phyloP scores from a whole-genome alignment of 2,888 invertebrate species.

The Morpho achilles region DNA sequence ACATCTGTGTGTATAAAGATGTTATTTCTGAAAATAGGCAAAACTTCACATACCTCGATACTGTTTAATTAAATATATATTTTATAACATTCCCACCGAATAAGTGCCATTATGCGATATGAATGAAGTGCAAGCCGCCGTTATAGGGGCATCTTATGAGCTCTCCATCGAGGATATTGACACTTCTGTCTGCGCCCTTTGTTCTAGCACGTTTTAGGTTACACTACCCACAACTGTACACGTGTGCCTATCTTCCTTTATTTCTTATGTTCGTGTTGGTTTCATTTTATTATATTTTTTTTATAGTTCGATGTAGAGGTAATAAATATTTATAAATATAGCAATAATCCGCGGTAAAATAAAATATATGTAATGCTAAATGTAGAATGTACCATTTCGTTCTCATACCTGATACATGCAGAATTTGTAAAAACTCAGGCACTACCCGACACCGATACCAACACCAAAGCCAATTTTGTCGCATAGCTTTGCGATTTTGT shows the following conservation, averaged over 20 bases:
- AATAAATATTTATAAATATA: too few relatives aligned
- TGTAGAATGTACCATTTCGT: too few relatives aligned
- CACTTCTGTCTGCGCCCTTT: conserved; percentile 68
- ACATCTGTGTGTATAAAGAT: too few relatives aligned
- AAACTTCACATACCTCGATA: background rate
- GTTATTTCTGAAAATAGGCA: background rate
- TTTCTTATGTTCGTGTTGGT: conserved; percentile 22
- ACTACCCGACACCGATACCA: too few relatives aligned
- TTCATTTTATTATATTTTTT: conserved; percentile 21
- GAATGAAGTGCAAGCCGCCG: conserved; percentile 60
- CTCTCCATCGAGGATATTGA: conserved; percentile 66
- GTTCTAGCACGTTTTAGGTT: conserved; percentile 66
- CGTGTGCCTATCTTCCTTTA: conserved; percentile 44
- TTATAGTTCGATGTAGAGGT: too few relatives aligned
- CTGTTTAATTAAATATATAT: conserved; percentile 6
- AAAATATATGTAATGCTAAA: too few relatives aligned
- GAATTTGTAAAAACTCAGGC: too few relatives aligned
- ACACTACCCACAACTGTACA: conserved; percentile 51
- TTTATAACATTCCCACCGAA: conserved; percentile 49
- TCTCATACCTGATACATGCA: too few relatives aligned
- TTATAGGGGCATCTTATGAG: conserved; percentile 73
- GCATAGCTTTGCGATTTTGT: too few relatives aligned
- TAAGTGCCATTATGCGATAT: conserved; percentile 56
- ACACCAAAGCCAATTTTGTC: too few relatives aligned
- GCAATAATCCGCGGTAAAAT: too few relatives aligned